Base-by-base conservation (phyloP, 2,888 invertebrate genomes). In the Drosophila seclusa region DNA sequence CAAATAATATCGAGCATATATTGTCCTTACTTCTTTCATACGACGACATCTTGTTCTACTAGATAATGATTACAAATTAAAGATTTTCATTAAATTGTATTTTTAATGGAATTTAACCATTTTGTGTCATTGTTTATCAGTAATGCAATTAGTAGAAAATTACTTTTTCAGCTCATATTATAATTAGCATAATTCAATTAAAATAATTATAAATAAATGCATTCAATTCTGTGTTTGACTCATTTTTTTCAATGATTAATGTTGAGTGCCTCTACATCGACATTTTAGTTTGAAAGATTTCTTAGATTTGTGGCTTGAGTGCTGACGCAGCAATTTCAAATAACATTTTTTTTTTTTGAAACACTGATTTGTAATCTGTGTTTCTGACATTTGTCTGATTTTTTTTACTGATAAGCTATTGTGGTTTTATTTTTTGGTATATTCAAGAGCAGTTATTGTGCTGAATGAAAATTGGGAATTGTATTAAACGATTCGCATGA, bases 351-450 rank as follows among this genome's bases (percentile, higher is more conserved):
- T 29, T 16, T 48, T 31, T 54, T 38, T 16, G 29, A n/a, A 24
- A 32, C 5, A 24, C 40, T 11, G 32, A 13, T 34, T 38, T 40
- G 13, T 8, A n/a, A 32, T 42, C 31, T 54, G 24, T 6, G 0
- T 24, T 16, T 45, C 34, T 45, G n/a, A 24, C 5, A 55, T 27
- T 62, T 11, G 6, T n/a, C 32, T 31, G 7, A 2, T 11, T 8
- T 31, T 10, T 24, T 45, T 29, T 24, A 68, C 54, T 68, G 55
- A 69, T 58, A 54, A 73, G 42, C 60, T 60, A 29, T 16, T 29
- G 24, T 42, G 16, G 16, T 27, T 57, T 52, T 36, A 27, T 32
- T 42, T 45, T 29, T 42, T 32, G 42, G 21, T n/a, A 11, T n/a
- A 29, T 31, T 31, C 38, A 58, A 48, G 62, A 59, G 16, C 10